Evolutionary conservation across 1,140 invertebrate genomes (phyloP), one percentile per base, ranked within the genome.

Genomic region (Drosophila pachea): DNA sequence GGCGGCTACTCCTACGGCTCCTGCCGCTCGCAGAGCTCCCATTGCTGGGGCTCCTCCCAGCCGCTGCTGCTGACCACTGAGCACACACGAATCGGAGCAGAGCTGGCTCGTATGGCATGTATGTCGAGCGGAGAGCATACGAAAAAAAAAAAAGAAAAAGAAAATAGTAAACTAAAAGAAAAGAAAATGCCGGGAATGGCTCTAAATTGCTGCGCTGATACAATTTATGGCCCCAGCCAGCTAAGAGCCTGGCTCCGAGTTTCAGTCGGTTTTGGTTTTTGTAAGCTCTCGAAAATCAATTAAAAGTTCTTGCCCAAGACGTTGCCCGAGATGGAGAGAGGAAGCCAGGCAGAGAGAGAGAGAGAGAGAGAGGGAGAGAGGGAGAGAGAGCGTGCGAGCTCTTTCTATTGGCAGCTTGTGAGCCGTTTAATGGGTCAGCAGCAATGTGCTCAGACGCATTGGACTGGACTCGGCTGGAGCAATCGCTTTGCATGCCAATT

Each of bases 231-330:
- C 68, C 81, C 56, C 55, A 29, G 60, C 71, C 78, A 77, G 77
- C 64, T 76, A 81, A 81, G 74, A 83, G 71, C 76, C 65, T 58
- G 58, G 66, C 45, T 76, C 48, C 53, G 66, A 48, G 68, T 63
- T 55, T 31, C 8, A 53, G 60, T 53, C 40, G 12, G 32, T 47
- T 73, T 38, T 22, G 54, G 16, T 65, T 60, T 64, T 52, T 66
- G 61, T 72, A 45, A 70, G 73, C 73, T 52, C 61, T 86, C 64
- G 59, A 76, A 84, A 84, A 84, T 84, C 79, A 84, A 84, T 84
- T 84, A 84, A 84, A 84, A 84, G 79, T 83, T 83, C 81, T 75
- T 84, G 78, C 72, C 65, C 65, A 84, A 84, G 71, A 82, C 73
- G 73, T 40, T 73, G 49, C 63, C 74, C 71, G 77, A 22, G 22